Conservation (phyloP, 2,113 vertebrate species). For the Perca schrenkii region DNA sequence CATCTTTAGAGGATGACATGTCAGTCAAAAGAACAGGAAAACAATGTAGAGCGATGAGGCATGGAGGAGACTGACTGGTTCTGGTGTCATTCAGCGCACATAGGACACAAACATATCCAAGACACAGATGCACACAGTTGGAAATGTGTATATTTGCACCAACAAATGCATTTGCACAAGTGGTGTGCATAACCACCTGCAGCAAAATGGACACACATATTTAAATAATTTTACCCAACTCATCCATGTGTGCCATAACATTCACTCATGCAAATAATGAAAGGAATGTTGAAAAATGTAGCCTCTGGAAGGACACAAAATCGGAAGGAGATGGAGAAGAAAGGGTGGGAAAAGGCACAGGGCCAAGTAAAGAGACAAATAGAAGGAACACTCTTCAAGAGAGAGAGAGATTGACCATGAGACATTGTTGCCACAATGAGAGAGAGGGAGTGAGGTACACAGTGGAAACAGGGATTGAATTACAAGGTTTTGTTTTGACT, state of each 20-base stretch:
- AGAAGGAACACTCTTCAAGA: constrained; percentile 10
- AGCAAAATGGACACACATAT: neutral
- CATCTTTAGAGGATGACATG: constrained; percentile 72
- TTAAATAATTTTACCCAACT: neutral
- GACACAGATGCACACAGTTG: neutral
- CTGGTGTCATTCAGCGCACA: constrained; percentile 41
- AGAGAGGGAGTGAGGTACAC: constrained; percentile 38
- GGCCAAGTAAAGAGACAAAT: neutral
- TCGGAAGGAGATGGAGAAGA: neutral
- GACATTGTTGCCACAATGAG: constrained; percentile 35
- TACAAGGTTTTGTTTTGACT: constrained; percentile 59
- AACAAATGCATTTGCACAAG: neutral
- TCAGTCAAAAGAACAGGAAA: constrained; percentile 69
- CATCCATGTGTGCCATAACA: neutral
- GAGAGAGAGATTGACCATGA: constrained; percentile 13
- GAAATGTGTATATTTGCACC: neutral
- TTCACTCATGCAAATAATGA: neutral
- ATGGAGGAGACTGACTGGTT: constrained; percentile 37
- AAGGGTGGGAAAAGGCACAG: neutral
- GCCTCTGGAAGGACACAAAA: neutral
- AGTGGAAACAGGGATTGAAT: constrained; percentile 65
- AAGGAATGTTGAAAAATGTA: neutral
- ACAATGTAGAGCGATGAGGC: constrained; percentile 59
- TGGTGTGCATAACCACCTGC: neutral
- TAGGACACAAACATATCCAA: constrained; percentile 1